phyloP scores from a whole-genome alignment of 2,888 invertebrate species.

The Meandrusa payeni region DNA sequence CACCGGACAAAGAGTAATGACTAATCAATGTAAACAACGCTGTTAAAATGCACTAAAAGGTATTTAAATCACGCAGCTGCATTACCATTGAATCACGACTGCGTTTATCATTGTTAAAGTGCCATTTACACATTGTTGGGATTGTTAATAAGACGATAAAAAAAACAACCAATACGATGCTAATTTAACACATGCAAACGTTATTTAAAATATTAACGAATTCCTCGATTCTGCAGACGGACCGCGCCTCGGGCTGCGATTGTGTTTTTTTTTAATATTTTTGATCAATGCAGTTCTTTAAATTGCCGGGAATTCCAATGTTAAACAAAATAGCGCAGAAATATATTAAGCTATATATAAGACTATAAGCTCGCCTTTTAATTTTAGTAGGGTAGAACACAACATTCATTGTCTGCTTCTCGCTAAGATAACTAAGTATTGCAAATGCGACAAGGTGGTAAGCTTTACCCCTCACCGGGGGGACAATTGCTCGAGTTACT shows the following conservation, averaged over 20 bases:
- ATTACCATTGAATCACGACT: slow-evolving; percentile 12
- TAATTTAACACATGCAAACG: slow-evolving; percentile 57
- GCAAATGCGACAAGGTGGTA: too few species aligned
- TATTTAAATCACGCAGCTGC: slow-evolving; percentile 7
- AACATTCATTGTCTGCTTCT: too few species aligned
- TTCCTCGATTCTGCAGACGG: slow-evolving; percentile 39
- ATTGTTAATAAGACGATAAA: slow-evolving; percentile 27
- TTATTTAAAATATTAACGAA: slow-evolving; percentile 52
- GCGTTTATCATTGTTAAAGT: slow-evolving; percentile 13
- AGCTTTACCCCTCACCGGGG: too few species aligned
- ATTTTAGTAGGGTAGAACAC: too few species aligned
- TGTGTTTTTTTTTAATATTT: slow-evolving; percentile 22
- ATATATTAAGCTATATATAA: too few species aligned
- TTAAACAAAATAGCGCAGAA: too few species aligned
- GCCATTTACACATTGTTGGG: slow-evolving; percentile 13
- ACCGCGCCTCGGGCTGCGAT: slow-evolving; percentile 52
- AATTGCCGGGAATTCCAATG: slow-evolving; percentile 19
- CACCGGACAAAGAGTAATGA: too few species aligned
- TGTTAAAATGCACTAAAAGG: not conserved
- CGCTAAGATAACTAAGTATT: too few species aligned
- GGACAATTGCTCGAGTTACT: too few species aligned
- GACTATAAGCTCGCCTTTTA: too few species aligned
- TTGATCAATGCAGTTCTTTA: slow-evolving; percentile 6
- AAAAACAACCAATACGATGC: slow-evolving; percentile 41
- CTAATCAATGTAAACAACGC: too few species aligned